Conservation (phyloP, 2,888 invertebrate species). For the Morpho deidamia region DNA sequence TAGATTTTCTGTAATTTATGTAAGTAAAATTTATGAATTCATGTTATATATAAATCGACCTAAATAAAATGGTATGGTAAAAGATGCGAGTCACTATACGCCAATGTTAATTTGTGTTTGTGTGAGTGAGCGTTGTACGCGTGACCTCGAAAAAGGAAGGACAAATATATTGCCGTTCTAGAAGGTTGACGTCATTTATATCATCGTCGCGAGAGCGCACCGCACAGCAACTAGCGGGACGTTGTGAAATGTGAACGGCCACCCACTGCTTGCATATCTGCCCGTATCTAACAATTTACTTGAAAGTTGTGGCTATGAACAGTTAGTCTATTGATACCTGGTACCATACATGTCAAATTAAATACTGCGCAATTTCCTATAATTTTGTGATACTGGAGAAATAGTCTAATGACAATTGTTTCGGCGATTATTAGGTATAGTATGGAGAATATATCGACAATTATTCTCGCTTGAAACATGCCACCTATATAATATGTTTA, state of each 20-base stretch:
- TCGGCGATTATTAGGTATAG: constrained; percentile 73
- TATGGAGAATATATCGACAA: constrained; percentile 50
- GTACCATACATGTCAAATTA: constrained; percentile 62
- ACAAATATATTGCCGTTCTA: constrained; percentile 61
- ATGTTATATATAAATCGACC: constrained; percentile 5
- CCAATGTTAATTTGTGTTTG: constrained; percentile 39
- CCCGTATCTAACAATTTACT: constrained; percentile 62
- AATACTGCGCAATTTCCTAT: constrained; percentile 53
- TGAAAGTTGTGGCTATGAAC: constrained; percentile 72
- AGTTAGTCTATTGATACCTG: constrained; percentile 70
- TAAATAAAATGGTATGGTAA: constrained; percentile 29
- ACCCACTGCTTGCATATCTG: constrained; percentile 66
- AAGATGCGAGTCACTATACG: constrained; percentile 29
- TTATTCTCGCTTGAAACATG: constrained; percentile 35
- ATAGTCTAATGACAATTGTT: constrained; percentile 67
- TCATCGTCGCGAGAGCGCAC: constrained; percentile 53
- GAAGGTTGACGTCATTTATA: constrained; percentile 73
- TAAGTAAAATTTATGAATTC: not conserved
- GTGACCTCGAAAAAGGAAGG: constrained; percentile 71
- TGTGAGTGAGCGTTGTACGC: constrained; percentile 63
- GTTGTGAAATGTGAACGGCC: constrained; percentile 78
- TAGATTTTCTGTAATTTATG: no score
- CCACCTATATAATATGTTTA: constrained; percentile 10
- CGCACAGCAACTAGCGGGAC: constrained; percentile 47
- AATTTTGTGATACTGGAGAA: constrained; percentile 64